Evolutionary conservation across 2,888 invertebrate species (phyloP).

Genomic region (Mimumesa dahlbomi): DNA sequence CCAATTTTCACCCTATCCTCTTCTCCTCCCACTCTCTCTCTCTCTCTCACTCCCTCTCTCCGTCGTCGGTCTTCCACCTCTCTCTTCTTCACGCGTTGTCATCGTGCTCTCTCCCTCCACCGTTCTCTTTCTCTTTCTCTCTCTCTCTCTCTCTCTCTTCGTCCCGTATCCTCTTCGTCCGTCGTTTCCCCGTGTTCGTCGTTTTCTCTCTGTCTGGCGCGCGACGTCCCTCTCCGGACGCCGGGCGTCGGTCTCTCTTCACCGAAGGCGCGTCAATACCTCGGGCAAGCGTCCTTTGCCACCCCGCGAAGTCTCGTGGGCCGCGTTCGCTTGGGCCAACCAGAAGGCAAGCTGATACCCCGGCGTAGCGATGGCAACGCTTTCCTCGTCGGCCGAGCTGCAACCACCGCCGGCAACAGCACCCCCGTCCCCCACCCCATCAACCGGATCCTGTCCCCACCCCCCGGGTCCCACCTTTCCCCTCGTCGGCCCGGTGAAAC

Average conservation of each 20-base stretch:
- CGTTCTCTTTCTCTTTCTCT: background rate
- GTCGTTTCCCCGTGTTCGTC: no score
- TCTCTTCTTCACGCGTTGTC: no score
- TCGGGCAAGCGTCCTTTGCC: constrained; percentile 41
- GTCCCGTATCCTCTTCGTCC: no score
- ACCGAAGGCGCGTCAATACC: constrained; percentile 53
- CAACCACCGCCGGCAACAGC: constrained; percentile 22
- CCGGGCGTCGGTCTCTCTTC: constrained; percentile 26
- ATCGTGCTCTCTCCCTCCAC: no score
- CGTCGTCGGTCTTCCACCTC: no score
- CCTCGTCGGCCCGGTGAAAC: background rate
- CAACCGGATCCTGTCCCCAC: background rate
- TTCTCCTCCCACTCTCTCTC: constrained; percentile 9
- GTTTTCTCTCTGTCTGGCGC: constrained; percentile 12
- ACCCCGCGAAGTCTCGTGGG: constrained; percentile 50
- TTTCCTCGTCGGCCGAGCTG: constrained; percentile 44
- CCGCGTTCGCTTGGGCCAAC: constrained; percentile 71
- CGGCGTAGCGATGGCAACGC: constrained; percentile 80
- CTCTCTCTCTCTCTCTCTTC: constrained; percentile 11
- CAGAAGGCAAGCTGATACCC: constrained; percentile 77
- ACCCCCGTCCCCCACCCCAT: background rate
- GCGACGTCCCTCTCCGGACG: no score
- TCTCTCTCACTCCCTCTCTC: constrained; percentile 1
- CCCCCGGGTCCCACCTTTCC: background rate
- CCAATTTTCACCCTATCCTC: constrained; percentile 1